phyloP scores from a whole-genome alignment of 1,140 invertebrate genomes.

The Drosophila kepulauana region DNA sequence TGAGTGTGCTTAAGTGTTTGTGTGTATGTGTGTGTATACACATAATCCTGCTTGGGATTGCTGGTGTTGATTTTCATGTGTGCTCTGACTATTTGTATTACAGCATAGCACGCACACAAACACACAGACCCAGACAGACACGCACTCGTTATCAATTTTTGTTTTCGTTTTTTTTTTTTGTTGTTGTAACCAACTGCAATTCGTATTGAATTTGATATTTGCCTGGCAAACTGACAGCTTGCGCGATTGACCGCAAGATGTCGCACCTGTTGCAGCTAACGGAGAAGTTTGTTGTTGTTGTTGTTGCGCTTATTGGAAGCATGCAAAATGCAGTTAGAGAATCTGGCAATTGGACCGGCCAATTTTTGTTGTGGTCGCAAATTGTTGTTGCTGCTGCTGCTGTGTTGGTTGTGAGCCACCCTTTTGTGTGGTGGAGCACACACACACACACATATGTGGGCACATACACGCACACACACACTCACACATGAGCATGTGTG shows the following conservation, averaged over 20 bases:
- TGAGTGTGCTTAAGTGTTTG: conserved; percentile 33
- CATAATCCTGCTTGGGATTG: conserved; percentile 23
- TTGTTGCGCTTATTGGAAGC: conserved; percentile 10
- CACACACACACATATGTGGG: conserved; percentile 1
- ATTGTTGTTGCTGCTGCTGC: too few species aligned
- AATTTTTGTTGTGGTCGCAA: conserved; percentile 3
- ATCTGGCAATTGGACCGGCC: conserved; percentile 20
- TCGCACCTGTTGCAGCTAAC: conserved; percentile 44
- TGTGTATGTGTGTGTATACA: conserved; percentile 38
- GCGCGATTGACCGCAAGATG: conserved; percentile 29
- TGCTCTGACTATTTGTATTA: conserved; percentile 9
- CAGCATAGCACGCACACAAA: conserved; percentile 10
- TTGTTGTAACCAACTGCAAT: conserved; percentile 1
- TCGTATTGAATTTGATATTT: conserved; percentile 18
- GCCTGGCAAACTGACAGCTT: conserved; percentile 21
- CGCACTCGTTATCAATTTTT: conserved; percentile 1
- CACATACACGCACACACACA: conserved; percentile 8
- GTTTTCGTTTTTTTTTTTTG: neutral
- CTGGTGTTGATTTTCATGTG: conserved; percentile 18
- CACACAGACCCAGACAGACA: neutral
- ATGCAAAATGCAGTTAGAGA: conserved; percentile 30
- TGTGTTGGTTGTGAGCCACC: conserved; percentile 49
- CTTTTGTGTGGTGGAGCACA: conserved; percentile 17
- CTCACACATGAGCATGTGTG: neutral
- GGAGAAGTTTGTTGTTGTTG: neutral